Evolutionary conservation across 1,140 invertebrate species (phyloP).

Genomic region (Popillia japonica): DNA sequence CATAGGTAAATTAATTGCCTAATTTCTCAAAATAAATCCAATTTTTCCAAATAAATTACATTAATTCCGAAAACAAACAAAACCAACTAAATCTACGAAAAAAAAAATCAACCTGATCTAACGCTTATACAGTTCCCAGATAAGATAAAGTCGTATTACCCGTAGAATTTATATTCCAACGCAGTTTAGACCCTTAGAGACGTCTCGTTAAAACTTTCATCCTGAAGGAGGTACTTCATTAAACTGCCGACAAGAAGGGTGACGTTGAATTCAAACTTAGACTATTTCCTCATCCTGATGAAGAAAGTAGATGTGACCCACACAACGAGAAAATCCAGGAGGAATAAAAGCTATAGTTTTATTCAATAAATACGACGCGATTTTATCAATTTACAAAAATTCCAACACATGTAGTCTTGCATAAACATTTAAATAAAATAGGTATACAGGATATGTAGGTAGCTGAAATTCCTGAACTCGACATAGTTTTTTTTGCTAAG

Average conservation of each 20-base stretch:
- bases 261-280: constrained; percentile 27
- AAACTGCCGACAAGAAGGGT: background rate
- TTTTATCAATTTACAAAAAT: background rate
- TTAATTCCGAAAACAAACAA: background rate
- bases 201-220: constrained; percentile 29
- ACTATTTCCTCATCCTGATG: constrained; percentile 12
- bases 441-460: no score
- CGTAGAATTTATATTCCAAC: background rate
- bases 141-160: constrained; percentile 27
- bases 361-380: constrained; percentile 16
- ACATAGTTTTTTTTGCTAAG: background rate
- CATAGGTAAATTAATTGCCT: no score
- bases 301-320: background rate
- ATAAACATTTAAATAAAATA: background rate
- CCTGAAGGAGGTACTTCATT: constrained; percentile 10
- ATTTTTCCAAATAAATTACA: background rate
- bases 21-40: no score
- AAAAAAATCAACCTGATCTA: background rate
- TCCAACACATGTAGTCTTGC: background rate
- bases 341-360: background rate
- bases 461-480: no score
- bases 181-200: constrained; percentile 1
- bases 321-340: background rate
- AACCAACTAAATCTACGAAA: background rate
- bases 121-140: background rate